phyloP scores from a whole-genome alignment of 2,888 invertebrate genomes.

The Trachelus iudaicus region DNA sequence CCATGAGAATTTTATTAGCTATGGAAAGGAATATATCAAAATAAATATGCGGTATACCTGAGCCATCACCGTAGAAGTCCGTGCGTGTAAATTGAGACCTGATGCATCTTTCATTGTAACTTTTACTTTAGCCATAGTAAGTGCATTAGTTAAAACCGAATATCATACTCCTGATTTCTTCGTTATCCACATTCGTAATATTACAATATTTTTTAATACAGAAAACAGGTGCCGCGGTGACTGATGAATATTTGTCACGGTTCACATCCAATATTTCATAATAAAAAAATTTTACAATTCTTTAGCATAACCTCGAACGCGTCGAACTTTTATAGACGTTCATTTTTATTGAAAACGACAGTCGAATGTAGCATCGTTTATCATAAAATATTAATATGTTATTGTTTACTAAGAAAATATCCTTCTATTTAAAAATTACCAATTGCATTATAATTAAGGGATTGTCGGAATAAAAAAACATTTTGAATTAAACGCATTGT shows the following conservation, averaged over 20 bases:
- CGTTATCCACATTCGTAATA: background rate
- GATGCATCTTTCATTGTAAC: background rate
- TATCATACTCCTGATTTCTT: background rate
- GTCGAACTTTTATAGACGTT: background rate
- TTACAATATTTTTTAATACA: background rate
- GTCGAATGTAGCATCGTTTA: background rate
- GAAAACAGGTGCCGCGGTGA: background rate
- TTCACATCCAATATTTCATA: background rate
- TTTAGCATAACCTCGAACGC: background rate
- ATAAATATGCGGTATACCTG: background rate
- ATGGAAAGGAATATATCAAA: background rate
- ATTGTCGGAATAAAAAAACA: background rate
- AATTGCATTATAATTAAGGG: background rate
- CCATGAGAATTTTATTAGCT: background rate
- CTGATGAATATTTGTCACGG: background rate
- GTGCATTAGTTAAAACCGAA: background rate
- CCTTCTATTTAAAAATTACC: background rate
- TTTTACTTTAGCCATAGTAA: background rate
- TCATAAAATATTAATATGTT: background rate
- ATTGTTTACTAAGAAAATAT: background rate
- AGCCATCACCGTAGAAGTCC: background rate
- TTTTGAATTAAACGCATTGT: too few species aligned
- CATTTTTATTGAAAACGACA: background rate
- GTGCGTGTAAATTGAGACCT: background rate
- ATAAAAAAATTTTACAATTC: background rate